Evolutionary conservation across 2,797 vertebrate species (phyloP).

Genomic region (Neosalanx taihuensis): DNA sequence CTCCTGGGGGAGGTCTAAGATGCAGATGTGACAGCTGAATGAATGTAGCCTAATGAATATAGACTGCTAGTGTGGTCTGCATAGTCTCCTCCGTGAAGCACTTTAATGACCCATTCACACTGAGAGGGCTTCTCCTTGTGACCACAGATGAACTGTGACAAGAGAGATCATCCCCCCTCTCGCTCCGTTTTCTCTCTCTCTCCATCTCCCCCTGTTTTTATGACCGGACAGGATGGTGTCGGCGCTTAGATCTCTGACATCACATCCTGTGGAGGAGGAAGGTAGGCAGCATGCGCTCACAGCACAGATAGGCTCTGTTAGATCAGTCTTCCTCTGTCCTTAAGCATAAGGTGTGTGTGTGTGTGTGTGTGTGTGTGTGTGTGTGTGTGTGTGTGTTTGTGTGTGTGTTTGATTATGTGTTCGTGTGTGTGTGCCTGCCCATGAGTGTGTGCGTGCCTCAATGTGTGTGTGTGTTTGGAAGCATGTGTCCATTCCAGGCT

Average conservation of each 20-base stretch:
- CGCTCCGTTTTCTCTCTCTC: no score
- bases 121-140: conserved; percentile 34
- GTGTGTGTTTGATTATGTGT: background rate
- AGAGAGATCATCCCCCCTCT: background rate
- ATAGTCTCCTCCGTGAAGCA: conserved; percentile 4
- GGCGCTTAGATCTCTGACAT: conserved; percentile 15
- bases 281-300: background rate
- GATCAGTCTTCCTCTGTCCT: background rate
- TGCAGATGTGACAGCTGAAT: conserved; percentile 23
- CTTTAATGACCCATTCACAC: conserved; percentile 46
- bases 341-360: background rate
- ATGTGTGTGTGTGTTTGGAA: background rate
- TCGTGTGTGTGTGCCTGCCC: background rate
- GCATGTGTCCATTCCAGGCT: conserved; percentile 1
- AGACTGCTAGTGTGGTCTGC: conserved; percentile 23
- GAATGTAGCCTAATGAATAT: conserved; percentile 24
- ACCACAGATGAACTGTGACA: conserved; percentile 17
- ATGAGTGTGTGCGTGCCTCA: background rate
- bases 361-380: conserved; percentile 6
- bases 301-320: background rate
- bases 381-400: background rate
- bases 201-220: no score
- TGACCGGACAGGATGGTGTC: no score
- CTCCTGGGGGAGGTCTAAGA: conserved; percentile 1
- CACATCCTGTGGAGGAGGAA: conserved; percentile 12